Evolutionary conservation across 2,888 invertebrate species (phyloP).

Genomic region (Nemoura dubitans): DNA sequence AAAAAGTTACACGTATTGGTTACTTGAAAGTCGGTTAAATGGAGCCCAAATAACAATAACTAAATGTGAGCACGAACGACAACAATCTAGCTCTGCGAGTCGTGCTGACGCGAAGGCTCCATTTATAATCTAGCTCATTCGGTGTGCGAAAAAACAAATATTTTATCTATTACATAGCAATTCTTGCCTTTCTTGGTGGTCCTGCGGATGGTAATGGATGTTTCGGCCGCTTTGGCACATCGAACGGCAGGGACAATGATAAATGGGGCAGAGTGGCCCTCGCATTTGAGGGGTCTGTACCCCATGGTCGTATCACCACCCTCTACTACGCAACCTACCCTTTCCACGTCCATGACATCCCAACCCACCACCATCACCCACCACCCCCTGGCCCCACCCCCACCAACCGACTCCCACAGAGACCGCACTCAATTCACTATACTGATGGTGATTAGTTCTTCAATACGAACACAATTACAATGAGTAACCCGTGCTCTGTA

Average conservation of each 20-base stretch:
- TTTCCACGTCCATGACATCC: neutral
- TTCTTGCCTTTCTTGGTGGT: slow-evolving; percentile 31
- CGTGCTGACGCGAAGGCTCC: neutral
- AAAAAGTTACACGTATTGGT: too few species aligned
- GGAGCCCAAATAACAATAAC: too few species aligned
- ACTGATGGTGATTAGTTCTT: slow-evolving; percentile 39
- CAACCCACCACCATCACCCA: neutral
- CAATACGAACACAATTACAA: slow-evolving; percentile 32
- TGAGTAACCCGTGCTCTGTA: slow-evolving; percentile 19
- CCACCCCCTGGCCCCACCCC: neutral
- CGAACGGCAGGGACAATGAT: slow-evolving; percentile 46
- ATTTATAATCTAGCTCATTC: slow-evolving; percentile 23
- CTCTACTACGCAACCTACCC: neutral
- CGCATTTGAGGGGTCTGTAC: slow-evolving; percentile 18
- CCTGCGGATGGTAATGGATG: slow-evolving; percentile 31
- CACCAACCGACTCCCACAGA: neutral
- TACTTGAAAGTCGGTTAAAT: too few species aligned
- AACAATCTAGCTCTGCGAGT: too few species aligned
- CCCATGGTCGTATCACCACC: neutral
- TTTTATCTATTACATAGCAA: neutral
- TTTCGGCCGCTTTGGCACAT: neutral
- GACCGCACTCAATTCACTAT: slow-evolving; percentile 19
- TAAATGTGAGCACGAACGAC: too few species aligned
- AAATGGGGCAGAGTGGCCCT: slow-evolving; percentile 39
- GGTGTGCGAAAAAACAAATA: neutral